A percentile compares a stretch with the other conserved stretches of the same genome.
phyloP scores from a whole-genome alignment of 2,888 invertebrate species.

The Lasioglossum morio region DNA sequence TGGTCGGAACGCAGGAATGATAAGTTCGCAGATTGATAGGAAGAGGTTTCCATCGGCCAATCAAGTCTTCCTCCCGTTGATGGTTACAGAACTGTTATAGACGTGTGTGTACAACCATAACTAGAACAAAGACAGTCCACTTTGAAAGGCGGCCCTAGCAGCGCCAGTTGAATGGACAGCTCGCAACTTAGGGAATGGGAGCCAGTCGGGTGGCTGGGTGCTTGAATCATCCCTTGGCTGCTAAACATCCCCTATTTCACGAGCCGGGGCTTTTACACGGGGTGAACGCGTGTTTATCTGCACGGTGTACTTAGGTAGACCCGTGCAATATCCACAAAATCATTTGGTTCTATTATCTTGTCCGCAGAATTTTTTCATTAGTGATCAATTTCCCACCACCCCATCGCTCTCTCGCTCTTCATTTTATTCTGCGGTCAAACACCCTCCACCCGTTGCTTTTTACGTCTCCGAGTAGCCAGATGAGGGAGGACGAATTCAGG shows the following conservation, averaged over 20 bases:
- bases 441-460: no score
- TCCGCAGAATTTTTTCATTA: slow-evolving; percentile 36
- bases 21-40: slow-evolving; percentile 1
- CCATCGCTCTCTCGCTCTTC: neutral
- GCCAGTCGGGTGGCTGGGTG: slow-evolving; percentile 60
- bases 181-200: slow-evolving; percentile 61
- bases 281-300: slow-evolving; percentile 62
- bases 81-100: slow-evolving; percentile 22
- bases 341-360: slow-evolving; percentile 55
- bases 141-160: slow-evolving; percentile 55
- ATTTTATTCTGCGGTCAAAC: neutral
- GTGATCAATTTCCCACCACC: no score
- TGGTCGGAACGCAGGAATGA: neutral
- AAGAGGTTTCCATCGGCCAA: neutral
- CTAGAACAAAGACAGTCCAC: slow-evolving; percentile 59
- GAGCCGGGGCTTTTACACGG: slow-evolving; percentile 51
- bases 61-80: slow-evolving; percentile 37
- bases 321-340: slow-evolving; percentile 59
- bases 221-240: slow-evolving; percentile 67
- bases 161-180: slow-evolving; percentile 63
- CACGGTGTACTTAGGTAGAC: slow-evolving; percentile 46
- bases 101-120: slow-evolving; percentile 56
- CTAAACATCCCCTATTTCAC: slow-evolving; percentile 65
- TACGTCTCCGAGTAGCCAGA: no score
- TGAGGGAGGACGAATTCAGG: no score